Conservation (phyloP, 2,888 invertebrate genomes). For the Caradrina kadenii region DNA sequence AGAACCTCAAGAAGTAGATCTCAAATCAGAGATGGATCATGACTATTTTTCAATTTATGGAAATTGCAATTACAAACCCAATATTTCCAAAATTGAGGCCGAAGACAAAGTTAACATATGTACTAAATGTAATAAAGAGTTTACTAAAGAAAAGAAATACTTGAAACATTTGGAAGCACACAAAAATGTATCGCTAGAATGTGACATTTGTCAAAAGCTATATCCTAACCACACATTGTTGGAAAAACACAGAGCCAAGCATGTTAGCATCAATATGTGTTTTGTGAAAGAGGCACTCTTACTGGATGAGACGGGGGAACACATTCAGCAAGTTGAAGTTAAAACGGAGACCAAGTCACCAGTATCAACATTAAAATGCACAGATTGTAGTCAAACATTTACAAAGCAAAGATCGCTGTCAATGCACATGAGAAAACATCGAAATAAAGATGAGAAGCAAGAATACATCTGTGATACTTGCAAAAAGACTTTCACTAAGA, state of each 20-base stretch:
- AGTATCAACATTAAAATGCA: constrained; percentile 79
- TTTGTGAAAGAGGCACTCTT: constrained; percentile 59
- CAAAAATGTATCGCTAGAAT: constrained; percentile 66
- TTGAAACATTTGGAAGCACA: constrained; percentile 86
- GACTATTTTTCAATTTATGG: constrained; percentile 58
- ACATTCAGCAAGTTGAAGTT: constrained; percentile 60
- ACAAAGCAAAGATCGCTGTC: constrained; percentile 87
- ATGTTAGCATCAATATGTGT: constrained; percentile 66
- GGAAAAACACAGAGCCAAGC: constrained; percentile 79
- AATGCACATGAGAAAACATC: constrained; percentile 79
- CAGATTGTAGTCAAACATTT: constrained; percentile 89
- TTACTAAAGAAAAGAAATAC: constrained; percentile 83
- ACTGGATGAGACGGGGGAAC: constrained; percentile 61
- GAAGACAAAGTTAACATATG: constrained; percentile 75
- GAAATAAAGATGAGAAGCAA: constrained; percentile 72
- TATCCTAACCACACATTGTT: constrained; percentile 75
- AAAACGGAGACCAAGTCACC: constrained; percentile 67
- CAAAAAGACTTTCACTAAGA: constrained; percentile 81
- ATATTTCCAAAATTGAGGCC: constrained; percentile 60
- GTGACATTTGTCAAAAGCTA: constrained; percentile 75
- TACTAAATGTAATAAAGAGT: constrained; percentile 85
- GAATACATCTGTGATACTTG: constrained; percentile 85
- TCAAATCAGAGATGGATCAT: constrained; percentile 69
- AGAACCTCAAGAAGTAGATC: constrained; percentile 65
- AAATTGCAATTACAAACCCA: constrained; percentile 64